A percentile compares a stretch with the other conserved stretches of the same genome.
These are phyloP conservation scores for Xerus rutilus DNA, from an alignment of 2,797 vertebrate species.

Conservation along the genomic window DNA sequence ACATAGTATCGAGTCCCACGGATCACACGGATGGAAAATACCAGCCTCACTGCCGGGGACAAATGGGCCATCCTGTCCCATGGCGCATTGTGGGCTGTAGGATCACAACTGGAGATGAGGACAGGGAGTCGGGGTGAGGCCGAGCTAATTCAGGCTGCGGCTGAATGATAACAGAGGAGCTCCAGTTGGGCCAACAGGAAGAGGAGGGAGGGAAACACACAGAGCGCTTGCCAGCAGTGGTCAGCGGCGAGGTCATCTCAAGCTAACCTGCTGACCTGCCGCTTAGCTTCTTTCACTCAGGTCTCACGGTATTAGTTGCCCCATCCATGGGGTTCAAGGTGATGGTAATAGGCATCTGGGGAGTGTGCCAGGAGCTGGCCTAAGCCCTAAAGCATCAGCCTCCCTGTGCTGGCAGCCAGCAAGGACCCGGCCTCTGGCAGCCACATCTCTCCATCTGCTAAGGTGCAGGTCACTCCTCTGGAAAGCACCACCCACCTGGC, in stretches of 20 bases:
- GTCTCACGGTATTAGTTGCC: neutral
- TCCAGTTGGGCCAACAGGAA: neutral
- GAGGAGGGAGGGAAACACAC: neutral
- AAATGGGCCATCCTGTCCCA: neutral
- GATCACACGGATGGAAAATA: neutral
- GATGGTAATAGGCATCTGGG: neutral
- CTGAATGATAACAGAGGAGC: neutral
- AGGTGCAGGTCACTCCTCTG: neutral
- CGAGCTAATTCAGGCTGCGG: neutral
- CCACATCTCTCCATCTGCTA: constrained; percentile 31
- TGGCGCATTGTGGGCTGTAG: neutral
- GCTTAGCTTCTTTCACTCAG: neutral
- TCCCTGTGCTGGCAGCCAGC: neutral
- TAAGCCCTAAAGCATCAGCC: constrained; percentile 22
- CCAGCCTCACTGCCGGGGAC: neutral
- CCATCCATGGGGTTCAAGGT: neutral
- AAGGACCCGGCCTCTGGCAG: neutral
- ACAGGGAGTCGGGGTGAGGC: neutral
- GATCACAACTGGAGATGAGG: neutral
- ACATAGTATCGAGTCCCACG: neutral
- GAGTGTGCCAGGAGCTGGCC: constrained; percentile 15
- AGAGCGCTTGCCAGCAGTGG: neutral
- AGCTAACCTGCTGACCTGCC: neutral
- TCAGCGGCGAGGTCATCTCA: neutral
- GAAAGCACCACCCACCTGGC: neutral